A percentile compares a stretch with the other conserved stretches of the same genome.
Evolutionary conservation across 2,113 vertebrate species (phyloP).

Genomic region (Genyomyrus donnyi): DNA sequence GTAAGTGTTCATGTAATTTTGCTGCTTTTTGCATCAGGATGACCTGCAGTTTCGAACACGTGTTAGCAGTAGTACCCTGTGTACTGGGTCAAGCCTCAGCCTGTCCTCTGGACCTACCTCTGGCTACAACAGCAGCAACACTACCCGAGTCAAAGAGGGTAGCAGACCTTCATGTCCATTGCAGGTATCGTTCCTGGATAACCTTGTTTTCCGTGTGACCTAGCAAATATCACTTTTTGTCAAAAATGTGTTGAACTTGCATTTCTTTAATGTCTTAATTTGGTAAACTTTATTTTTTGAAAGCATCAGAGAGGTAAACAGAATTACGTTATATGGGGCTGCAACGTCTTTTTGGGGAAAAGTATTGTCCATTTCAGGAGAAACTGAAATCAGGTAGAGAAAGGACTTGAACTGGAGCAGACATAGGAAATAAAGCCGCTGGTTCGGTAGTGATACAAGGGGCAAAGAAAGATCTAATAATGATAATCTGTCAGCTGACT

Average conservation of each 20-base stretch:
- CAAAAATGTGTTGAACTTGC: background rate
- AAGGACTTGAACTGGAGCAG: background rate
- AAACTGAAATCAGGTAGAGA: background rate
- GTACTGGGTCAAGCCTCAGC: constrained; percentile 78
- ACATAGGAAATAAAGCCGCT: background rate
- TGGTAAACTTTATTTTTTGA: background rate
- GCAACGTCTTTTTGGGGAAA: background rate
- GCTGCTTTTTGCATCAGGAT: constrained; percentile 57
- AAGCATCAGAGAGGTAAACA: background rate
- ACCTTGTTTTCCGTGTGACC: background rate
- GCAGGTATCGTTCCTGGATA: constrained; percentile 43
- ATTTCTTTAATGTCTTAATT: background rate
- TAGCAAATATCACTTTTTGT: background rate
- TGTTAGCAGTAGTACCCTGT: constrained; percentile 75
- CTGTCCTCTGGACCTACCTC: constrained; percentile 87
- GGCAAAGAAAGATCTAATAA: background rate
- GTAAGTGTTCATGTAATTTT: background rate
- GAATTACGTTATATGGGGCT: background rate
- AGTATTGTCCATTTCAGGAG: background rate
- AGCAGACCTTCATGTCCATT: constrained; percentile 42
- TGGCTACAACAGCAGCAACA: constrained; percentile 85
- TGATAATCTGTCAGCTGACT: background rate
- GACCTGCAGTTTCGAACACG: constrained; percentile 70
- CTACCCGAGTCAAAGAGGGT: constrained; percentile 51
- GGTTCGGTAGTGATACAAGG: background rate